Conservation (phyloP, 2,888 invertebrate genomes). For the Heliconius cydno region DNA sequence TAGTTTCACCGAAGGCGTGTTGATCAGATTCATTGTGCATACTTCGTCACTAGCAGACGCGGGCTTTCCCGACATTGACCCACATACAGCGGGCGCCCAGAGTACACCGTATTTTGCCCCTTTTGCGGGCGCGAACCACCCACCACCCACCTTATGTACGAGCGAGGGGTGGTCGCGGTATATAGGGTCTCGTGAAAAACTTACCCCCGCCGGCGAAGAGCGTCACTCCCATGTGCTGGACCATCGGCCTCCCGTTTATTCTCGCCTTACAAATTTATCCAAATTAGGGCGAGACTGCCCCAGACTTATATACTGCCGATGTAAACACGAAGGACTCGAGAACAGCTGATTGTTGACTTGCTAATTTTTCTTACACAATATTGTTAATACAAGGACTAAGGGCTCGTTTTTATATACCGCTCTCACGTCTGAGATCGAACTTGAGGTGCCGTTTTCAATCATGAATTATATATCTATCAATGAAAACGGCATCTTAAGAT, state of each 20-base stretch:
- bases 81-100: constrained; percentile 83
- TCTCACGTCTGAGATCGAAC: too few species aligned
- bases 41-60: constrained; percentile 83
- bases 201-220: constrained; percentile 80
- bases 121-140: constrained; percentile 84
- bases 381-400: not conserved
- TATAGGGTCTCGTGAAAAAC: constrained; percentile 84
- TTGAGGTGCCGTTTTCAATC: too few species aligned
- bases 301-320: constrained; percentile 28
- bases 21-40: constrained; percentile 84
- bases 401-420: too few species aligned
- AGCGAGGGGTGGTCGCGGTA: constrained; percentile 82
- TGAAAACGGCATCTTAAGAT: too few species aligned
- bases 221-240: constrained; percentile 71
- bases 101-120: constrained; percentile 84
- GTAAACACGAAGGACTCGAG: constrained; percentile 11
- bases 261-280: constrained; percentile 36
- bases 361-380: constrained; percentile 10
- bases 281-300: constrained; percentile 32
- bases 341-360: constrained; percentile 34
- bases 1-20: constrained; percentile 79
- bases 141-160: constrained; percentile 83
- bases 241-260: constrained; percentile 52
- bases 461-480: too few species aligned
- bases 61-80: constrained; percentile 85